Evolutionary conservation across 2,888 invertebrate species (phyloP), one percentile per base, ranked within the genome.

Genomic region (Brachypalpus laphriformis): DNA sequence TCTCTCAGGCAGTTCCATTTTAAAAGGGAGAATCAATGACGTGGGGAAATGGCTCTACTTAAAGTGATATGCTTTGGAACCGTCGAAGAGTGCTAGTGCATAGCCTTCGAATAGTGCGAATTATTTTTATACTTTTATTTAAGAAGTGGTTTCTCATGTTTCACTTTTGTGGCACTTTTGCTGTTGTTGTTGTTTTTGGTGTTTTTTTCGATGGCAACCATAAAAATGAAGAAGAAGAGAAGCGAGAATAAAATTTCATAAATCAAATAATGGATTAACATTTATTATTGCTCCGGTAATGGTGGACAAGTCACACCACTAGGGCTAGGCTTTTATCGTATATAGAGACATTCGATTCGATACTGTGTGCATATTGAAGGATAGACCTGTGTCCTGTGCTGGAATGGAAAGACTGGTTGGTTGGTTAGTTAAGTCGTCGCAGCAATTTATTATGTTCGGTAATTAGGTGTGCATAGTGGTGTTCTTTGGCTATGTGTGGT

Each of bases 201-300:
- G 3, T 31, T 11, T 20, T 28, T 40, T 72, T 47, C 42, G 6
- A 56, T 49, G 25, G 56, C 7, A 11, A 63, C 51, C 47, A 72
- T 72, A 77, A 77, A 81, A 68, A 76, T 42, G 18, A 42, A 72
- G 16, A 22, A 7, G 28, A 40, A 22, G 31, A 42, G 57, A 72
- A 45, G 56, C 59, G 49, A 57, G 45, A 82, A 82, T 68, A 86
- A 82, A 87, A 87, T 87, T 87, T 87, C 87, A 80, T 87, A 88
- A 87, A 87, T 88, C 87, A 87, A 87, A 87, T 85, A 87, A 86
- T 85, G 77, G 87, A 87, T 81, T 85, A 83, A 85, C 87, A 87
- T 87, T 88, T 87, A 87, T 87, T 87, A 87, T 82, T 87, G 81
- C 70, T 47, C 74, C 54, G 77, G 85, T 86, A 87, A 87, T 87